phyloP scores from a whole-genome alignment of 2,888 invertebrate species.

The Drosophila incognita region DNA sequence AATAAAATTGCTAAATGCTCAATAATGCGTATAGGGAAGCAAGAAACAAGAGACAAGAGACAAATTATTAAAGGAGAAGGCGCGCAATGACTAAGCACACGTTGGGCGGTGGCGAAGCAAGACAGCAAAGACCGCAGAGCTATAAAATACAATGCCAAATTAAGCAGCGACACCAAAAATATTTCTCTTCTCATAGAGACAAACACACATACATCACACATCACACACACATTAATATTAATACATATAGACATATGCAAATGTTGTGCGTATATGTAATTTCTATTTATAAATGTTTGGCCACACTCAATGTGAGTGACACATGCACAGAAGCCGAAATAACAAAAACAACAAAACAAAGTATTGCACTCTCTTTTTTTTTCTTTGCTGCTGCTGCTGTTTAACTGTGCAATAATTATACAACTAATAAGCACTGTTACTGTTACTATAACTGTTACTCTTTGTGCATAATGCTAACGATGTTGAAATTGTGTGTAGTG shows the following conservation, averaged over 20 bases:
- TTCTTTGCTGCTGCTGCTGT: conserved; percentile 14
- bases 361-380: conserved; percentile 19
- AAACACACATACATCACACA: neutral
- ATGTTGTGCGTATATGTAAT: conserved; percentile 48
- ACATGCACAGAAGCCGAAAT: conserved; percentile 38
- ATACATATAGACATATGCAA: conserved; percentile 20
- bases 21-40: conserved; percentile 61
- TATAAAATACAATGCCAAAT: conserved; percentile 71
- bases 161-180: conserved; percentile 53
- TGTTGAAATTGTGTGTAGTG: conserved; percentile 59
- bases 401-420: conserved; percentile 59
- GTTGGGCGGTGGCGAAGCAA: conserved; percentile 41
- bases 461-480: conserved; percentile 64
- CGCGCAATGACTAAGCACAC: conserved; percentile 34
- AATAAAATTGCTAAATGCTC: conserved; percentile 67
- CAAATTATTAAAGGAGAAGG: neutral
- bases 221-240: neutral
- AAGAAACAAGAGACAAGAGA: no score
- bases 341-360: conserved; percentile 19
- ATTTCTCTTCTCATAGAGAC: conserved; percentile 27
- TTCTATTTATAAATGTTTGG: conserved; percentile 57
- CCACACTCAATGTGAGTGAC: conserved; percentile 39
- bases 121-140: conserved; percentile 14
- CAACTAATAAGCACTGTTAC: conserved; percentile 29
- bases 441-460: conserved; percentile 47